Base-by-base conservation (phyloP, 2,113 vertebrate genomes). In the Myrmecobius fasciatus region DNA sequence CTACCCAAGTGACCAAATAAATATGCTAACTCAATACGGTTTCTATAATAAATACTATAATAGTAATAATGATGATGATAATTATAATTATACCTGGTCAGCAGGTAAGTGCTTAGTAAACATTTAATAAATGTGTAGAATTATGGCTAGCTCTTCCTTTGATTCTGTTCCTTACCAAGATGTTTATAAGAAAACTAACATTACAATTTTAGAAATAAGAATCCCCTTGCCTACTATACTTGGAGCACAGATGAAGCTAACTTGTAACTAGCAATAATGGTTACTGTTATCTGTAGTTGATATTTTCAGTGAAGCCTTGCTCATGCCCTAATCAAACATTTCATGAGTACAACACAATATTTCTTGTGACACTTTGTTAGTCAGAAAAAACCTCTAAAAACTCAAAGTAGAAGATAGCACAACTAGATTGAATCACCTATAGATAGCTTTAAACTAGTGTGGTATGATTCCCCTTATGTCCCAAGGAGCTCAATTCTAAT, bases 401-500 rank as follows among this genome's bases (percentile, higher is more conserved):
- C 14, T 36, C n/a, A 12, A n/a, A 75, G 36, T n/a, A n/a, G n/a
- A n/a, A 75, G 31, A n/a, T 6, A n/a, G 3, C 14, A 75, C 60
- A n/a, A 75, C 14, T 17, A 67, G 36, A 75, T 0, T n/a, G 11
- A 75, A 75, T 17, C 60, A 75, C 14, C 14, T 6, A 17, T 1
- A 20, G 4, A 12, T 36, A 75, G 36, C 60, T 24, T 75, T 4
- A 20, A 5, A 9, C 26, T n/a, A n/a, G 36, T 75, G 14, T 75
- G 31, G 31, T 75, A 20, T n/a, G 11, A 14, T 75, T 75, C 14
- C 14, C 36, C 56, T 67, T n/a, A 43, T 83, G 31, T 89, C 93
- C 14, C 90, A 91, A 7, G 90, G 25, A n/a, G 9, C 49, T 51
- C 49, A 96, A 12, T 92, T 95, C 89, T 89, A 52, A 88, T 51